Conservation (phyloP, 2,113 vertebrate genomes). For the Dermatemys mawii region DNA sequence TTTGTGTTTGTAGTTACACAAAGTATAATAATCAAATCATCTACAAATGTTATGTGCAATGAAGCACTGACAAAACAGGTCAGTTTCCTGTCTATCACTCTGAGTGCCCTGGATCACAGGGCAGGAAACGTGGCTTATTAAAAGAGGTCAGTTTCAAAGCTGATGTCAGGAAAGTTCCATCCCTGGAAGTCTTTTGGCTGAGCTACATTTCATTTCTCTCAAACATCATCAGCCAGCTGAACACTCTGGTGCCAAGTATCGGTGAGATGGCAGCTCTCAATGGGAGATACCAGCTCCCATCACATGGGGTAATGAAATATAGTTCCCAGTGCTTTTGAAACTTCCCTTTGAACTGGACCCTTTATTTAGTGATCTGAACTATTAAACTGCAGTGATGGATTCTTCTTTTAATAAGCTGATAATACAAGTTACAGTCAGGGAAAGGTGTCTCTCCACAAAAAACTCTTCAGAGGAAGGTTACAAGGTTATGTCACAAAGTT, state of each 20-base stretch:
- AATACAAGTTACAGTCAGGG: background rate
- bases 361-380: conserved; percentile 9
- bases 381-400: background rate
- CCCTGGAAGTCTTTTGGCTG: background rate
- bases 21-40: background rate
- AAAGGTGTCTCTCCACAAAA: background rate
- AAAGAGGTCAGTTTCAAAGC: background rate
- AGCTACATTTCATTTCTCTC: background rate
- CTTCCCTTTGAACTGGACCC: background rate
- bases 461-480: background rate
- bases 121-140: background rate
- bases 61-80: background rate
- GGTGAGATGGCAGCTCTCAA: background rate
- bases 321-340: background rate
- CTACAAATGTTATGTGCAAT: background rate
- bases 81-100: background rate
- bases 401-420: background rate
- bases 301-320: background rate
- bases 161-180: background rate
- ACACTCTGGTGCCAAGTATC: background rate
- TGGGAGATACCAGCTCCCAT: background rate
- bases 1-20: background rate
- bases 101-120: background rate
- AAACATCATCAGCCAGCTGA: background rate
- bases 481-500: background rate